Evolutionary conservation across 2,113 vertebrate genomes (phyloP).

Genomic region (Machaerirhynchus nigripectus): DNA sequence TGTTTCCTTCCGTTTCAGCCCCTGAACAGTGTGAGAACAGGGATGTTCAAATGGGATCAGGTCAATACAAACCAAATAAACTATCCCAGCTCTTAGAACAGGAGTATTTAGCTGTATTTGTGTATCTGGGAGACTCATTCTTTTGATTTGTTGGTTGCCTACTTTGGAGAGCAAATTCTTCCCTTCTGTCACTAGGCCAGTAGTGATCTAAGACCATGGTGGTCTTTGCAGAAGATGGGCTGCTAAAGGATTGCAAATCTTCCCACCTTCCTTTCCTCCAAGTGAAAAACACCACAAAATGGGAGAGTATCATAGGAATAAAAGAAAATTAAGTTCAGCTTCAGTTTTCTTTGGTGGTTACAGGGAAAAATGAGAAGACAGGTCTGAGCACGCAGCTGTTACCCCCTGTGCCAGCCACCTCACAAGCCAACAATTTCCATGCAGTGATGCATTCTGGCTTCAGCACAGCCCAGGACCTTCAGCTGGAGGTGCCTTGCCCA

Average conservation of each 20-base stretch:
- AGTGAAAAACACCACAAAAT: not conserved
- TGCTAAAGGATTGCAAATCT: not conserved
- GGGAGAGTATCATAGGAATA: not conserved
- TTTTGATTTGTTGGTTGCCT: not conserved
- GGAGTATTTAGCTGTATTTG: not conserved
- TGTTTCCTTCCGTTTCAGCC: conserved; percentile 66
- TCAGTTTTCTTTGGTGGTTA: not conserved
- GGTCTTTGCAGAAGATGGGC: not conserved
- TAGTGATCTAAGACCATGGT: not conserved
- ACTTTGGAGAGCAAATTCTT: not conserved
- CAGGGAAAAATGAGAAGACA: not conserved
- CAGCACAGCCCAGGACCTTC: not conserved
- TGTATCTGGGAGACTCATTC: not conserved
- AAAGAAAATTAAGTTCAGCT: not conserved
- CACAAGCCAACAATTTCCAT: not conserved
- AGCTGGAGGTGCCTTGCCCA: not conserved
- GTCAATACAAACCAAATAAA: conserved; percentile 43
- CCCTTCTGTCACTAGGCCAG: not conserved
- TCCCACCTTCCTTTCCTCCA: not conserved
- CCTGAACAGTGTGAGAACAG: conserved; percentile 58
- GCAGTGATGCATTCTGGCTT: not conserved
- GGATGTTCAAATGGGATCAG: conserved; percentile 35
- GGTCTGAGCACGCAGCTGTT: not conserved
- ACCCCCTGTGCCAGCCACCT: not conserved
- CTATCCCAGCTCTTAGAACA: not conserved